These are phyloP conservation scores for Saxicola maurus DNA, from an alignment of 2,797 vertebrate species.

Conservation along the genomic window DNA sequence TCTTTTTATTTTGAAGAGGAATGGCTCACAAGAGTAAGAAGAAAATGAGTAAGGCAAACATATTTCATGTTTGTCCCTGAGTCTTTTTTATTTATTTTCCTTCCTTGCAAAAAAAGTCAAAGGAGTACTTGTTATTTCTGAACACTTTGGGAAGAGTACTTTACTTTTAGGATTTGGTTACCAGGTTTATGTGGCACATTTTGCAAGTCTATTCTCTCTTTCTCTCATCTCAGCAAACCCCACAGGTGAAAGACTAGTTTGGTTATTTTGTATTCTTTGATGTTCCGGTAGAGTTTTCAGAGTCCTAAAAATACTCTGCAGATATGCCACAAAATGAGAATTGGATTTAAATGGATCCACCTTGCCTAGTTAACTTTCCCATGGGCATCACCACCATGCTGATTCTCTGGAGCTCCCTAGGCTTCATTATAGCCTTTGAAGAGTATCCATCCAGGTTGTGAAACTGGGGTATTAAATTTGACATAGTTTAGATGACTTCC, in stretches of 20 bases:
- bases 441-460: neutral
- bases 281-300: neutral
- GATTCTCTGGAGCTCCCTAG: neutral
- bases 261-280: neutral
- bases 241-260: neutral
- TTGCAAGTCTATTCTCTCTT: neutral
- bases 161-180: neutral
- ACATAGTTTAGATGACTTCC: neutral
- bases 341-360: neutral
- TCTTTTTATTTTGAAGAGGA: neutral
- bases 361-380: neutral
- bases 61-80: neutral
- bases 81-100: neutral
- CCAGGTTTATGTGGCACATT: rapidly evolving
- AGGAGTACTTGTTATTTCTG: neutral
- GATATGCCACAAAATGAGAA: neutral
- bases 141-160: neutral
- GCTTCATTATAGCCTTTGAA: neutral
- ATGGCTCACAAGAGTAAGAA: neutral
- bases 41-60: neutral
- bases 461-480: neutral
- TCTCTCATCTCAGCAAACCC: neutral
- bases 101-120: neutral
- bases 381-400: neutral
- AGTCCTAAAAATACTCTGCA: neutral